A percentile compares a stretch with the other conserved stretches of the same genome.
These are phyloP conservation scores for Brachionus angularis DNA, from an alignment of 1,140 invertebrate genomes.

Conservation along the genomic window DNA sequence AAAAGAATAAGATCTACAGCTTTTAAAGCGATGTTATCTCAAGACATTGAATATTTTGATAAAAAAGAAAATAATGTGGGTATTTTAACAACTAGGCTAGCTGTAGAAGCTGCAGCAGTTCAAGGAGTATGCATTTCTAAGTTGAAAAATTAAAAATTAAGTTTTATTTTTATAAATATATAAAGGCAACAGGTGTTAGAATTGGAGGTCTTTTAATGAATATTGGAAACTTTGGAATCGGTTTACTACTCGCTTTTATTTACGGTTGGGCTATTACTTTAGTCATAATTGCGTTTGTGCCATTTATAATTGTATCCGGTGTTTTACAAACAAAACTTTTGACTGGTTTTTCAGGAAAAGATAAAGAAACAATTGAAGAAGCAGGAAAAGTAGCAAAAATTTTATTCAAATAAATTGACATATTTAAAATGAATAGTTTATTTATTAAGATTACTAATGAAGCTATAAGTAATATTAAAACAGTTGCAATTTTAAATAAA, in stretches of 20 bases:
- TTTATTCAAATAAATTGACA: background rate
- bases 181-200: conserved; percentile 52
- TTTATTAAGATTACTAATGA: background rate
- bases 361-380: conserved; percentile 46
- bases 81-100: conserved; percentile 59
- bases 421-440: background rate
- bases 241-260: conserved; percentile 53
- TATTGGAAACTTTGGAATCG: conserved; percentile 61
- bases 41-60: conserved; percentile 62
- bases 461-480: background rate
- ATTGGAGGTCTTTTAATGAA: conserved; percentile 67
- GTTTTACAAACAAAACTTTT: no score
- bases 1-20: conserved; percentile 65
- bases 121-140: conserved; percentile 60
- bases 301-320: conserved; percentile 49
- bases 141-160: background rate
- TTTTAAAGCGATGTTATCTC: conserved; percentile 63
- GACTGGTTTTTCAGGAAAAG: conserved; percentile 5
- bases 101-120: conserved; percentile 61
- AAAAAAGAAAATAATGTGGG: conserved; percentile 60
- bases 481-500: background rate
- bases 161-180: conserved; percentile 48
- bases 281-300: conserved; percentile 54
- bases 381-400: conserved; percentile 37
- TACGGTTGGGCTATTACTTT: conserved; percentile 57